Evolutionary conservation across 2,113 vertebrate genomes (phyloP).

Genomic region (Tor tambroides): DNA sequence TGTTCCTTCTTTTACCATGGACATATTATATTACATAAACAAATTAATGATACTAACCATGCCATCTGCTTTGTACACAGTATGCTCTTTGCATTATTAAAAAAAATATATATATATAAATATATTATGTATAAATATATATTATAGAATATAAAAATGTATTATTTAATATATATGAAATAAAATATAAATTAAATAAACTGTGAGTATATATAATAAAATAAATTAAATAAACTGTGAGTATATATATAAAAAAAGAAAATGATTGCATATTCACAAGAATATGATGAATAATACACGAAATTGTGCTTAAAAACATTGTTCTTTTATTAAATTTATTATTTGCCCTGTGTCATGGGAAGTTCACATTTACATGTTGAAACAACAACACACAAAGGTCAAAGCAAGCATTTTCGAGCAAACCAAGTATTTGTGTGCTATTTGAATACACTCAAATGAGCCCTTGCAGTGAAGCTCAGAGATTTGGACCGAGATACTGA

Average conservation of each 20-base stretch:
- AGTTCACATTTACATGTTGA: neutral
- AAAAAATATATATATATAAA: too few relatives aligned
- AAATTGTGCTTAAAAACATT: neutral
- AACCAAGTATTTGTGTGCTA: neutral
- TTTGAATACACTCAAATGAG: constrained; percentile 1
- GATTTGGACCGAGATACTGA: neutral
- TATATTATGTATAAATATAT: too few relatives aligned
- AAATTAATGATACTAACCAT: neutral
- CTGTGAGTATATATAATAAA: neutral
- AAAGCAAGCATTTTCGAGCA: neutral
- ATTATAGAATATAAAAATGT: too few relatives aligned
- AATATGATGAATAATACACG: neutral
- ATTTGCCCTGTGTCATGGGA: neutral
- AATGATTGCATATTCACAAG: neutral
- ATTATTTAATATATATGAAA: neutral
- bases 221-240: neutral
- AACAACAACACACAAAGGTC: neutral
- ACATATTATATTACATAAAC: neutral
- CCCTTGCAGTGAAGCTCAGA: neutral
- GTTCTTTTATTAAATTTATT: neutral
- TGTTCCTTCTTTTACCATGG: neutral
- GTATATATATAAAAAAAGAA: too few relatives aligned
- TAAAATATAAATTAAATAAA: neutral
- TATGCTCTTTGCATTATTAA: neutral
- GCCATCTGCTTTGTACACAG: neutral